Percentiles rank a stretch among this genome's conserved stretches.
Conservation (phyloP, 1,140 invertebrate species). For the Mamestra configurata region DNA sequence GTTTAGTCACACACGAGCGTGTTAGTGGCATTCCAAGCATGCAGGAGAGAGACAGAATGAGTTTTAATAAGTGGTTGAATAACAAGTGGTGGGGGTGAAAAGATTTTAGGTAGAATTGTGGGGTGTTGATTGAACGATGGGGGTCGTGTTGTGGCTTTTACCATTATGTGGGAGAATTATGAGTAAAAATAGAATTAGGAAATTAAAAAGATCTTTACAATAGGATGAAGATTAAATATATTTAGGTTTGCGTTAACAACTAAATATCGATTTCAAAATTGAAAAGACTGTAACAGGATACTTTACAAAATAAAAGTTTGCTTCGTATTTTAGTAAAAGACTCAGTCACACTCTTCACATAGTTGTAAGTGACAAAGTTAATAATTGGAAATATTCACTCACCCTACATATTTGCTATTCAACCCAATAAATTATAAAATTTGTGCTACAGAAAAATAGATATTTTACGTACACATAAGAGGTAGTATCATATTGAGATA, state of each 20-base stretch:
- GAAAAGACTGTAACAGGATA: too few species aligned
- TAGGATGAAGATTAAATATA: too few species aligned
- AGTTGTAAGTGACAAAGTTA: neutral
- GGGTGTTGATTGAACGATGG: neutral
- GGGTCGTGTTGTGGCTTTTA: neutral
- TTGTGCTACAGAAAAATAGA: constrained; percentile 44
- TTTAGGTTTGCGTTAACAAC: too few species aligned
- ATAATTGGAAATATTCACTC: neutral
- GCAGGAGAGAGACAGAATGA: constrained; percentile 68
- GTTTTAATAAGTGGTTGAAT: constrained; percentile 43
- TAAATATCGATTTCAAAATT: too few species aligned
- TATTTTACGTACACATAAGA: constrained; percentile 21
- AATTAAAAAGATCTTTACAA: too few species aligned
- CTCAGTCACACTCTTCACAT: too few species aligned
- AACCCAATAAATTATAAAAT: constrained; percentile 1
- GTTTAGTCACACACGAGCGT: constrained; percentile 71
- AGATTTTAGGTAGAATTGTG: neutral
- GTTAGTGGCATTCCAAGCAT: constrained; percentile 79
- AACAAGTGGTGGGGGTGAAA: neutral
- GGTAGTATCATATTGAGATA: constrained; percentile 22
- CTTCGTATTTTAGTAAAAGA: too few species aligned
- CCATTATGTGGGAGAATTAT: neutral
- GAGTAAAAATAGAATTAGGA: neutral
- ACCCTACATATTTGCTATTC: constrained; percentile 29
- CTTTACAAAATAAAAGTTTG: too few species aligned